Percentiles rank a stretch among this genome's conserved stretches.
phyloP scores from a whole-genome alignment of 2,888 invertebrate species.

The Periphyllus acericola region DNA sequence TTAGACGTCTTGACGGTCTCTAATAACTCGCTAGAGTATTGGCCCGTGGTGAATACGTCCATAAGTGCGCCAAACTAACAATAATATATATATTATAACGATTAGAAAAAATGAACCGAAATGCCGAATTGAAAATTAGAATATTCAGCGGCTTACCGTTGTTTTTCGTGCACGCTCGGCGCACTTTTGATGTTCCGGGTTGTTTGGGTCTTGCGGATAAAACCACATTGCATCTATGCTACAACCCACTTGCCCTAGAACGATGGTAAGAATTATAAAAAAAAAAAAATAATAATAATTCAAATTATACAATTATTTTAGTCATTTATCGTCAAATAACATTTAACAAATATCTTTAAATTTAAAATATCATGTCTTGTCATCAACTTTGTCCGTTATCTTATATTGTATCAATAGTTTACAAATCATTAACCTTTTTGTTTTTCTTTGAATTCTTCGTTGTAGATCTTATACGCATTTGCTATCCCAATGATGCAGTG shows the following conservation, averaged over 20 bases:
- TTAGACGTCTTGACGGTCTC: not conserved
- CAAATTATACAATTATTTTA: no score
- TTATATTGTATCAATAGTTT: no score
- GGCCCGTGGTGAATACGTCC: not conserved
- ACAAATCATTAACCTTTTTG: not conserved
- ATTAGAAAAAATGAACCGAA: not conserved
- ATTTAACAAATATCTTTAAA: no score
- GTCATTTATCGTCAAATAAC: no score
- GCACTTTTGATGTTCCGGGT: slow-evolving; percentile 7
- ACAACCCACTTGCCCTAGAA: not conserved
- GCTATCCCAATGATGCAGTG: not conserved
- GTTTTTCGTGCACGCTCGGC: not conserved
- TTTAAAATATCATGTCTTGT: no score
- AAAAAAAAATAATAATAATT: not conserved
- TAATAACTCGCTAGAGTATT: not conserved
- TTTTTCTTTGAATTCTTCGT: not conserved
- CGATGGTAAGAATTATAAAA: no score
- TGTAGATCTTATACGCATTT: not conserved
- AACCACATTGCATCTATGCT: not conserved
- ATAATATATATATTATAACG: not conserved
- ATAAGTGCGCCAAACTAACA: not conserved
- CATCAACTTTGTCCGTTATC: no score
- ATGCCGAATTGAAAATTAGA: no score
- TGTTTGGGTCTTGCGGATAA: slow-evolving; percentile 12
- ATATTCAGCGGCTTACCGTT: not conserved